A percentile compares a stretch with the other conserved stretches of the same genome.
Evolutionary conservation across 2,113 vertebrate genomes (phyloP).

Genomic region (Mastomys coucha): DNA sequence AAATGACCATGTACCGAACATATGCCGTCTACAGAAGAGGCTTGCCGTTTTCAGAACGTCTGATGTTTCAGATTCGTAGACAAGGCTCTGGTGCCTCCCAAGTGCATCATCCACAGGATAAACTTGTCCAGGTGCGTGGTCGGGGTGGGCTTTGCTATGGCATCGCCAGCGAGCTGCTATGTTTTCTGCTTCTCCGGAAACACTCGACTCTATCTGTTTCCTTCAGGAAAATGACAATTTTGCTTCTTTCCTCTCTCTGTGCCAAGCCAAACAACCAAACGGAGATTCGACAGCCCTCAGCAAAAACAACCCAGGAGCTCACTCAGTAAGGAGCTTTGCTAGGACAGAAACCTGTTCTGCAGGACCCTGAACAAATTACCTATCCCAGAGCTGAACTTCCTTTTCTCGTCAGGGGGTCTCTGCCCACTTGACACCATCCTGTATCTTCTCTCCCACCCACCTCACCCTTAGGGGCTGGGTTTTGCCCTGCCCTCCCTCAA

Average conservation of each 20-base stretch:
- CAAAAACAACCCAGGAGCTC: not conserved
- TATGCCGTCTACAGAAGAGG: not conserved
- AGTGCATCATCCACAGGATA: not conserved
- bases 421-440: not conserved
- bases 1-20: not conserved
- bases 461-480: not conserved
- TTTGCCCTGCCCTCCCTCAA: constrained; percentile 30
- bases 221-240: not conserved
- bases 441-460: not conserved
- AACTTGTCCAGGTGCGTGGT: not conserved
- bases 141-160: not conserved
- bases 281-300: not conserved
- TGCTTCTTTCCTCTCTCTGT: not conserved
- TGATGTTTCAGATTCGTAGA: not conserved
- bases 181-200: not conserved
- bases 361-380: not conserved
- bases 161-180: not conserved
- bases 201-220: not conserved
- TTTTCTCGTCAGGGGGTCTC: too few species aligned
- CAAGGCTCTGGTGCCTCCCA: not conserved
- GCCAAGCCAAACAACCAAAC: not conserved
- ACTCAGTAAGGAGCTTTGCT: not conserved
- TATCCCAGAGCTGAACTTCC: not conserved
- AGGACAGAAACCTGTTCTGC: not conserved
- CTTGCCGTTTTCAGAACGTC: not conserved